phyloP scores from a whole-genome alignment of 1,140 invertebrate genomes.

The Saccostrea cuccullata region DNA sequence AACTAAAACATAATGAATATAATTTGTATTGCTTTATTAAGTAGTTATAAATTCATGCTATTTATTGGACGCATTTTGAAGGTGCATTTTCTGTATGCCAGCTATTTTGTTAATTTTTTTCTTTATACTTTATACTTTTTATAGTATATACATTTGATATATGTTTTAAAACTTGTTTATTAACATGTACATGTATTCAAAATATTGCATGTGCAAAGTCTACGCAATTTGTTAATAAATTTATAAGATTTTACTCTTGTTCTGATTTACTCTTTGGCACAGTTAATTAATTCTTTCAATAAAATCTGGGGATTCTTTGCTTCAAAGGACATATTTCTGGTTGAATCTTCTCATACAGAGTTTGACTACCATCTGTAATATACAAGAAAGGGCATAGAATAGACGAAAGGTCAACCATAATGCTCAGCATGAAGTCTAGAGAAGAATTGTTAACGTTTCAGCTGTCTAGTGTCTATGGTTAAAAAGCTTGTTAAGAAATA shows the following conservation, averaged over 20 bases:
- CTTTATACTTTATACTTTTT: not conserved
- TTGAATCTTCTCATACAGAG: not conserved
- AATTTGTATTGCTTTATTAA: too few relatives aligned
- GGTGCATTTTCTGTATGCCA: not conserved
- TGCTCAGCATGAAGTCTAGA: too few relatives aligned
- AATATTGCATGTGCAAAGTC: conserved; percentile 9
- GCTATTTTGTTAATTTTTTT: conserved; percentile 9
- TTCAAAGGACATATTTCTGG: not conserved
- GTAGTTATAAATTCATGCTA: too few relatives aligned
- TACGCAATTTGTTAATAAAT: conserved; percentile 27
- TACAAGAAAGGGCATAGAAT: not conserved
- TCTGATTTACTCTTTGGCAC: not conserved
- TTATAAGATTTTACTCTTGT: not conserved
- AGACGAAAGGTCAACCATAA: not conserved
- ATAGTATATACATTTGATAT: not conserved
- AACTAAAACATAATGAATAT: too few relatives aligned
- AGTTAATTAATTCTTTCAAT: not conserved
- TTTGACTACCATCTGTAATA: conserved; percentile 19
- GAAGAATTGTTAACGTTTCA: too few relatives aligned
- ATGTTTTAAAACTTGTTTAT: not conserved
- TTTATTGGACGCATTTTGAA: not conserved
- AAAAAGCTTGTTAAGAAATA: too few relatives aligned
- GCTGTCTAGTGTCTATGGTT: too few relatives aligned
- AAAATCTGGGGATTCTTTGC: not conserved
- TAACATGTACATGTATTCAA: not conserved